phyloP scores from a whole-genome alignment of 2,888 invertebrate genomes.

The Polia nebulosa region DNA sequence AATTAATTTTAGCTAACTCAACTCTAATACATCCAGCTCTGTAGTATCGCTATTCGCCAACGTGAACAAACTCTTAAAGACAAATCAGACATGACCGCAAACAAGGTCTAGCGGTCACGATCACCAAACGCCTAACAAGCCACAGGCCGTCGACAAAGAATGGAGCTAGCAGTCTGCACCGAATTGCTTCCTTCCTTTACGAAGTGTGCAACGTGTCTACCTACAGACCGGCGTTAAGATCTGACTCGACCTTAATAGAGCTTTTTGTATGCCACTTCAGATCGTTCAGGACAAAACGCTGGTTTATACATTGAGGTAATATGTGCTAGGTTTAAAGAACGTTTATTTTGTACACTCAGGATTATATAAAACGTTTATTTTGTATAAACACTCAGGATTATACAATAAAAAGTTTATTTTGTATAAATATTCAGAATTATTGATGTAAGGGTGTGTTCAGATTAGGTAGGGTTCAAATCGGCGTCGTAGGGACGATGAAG shows the following conservation, averaged over 20 bases:
- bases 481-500: too few relatives aligned
- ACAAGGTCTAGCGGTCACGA: constrained; percentile 40
- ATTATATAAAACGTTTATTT: constrained; percentile 49
- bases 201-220: constrained; percentile 66
- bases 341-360: too few relatives aligned
- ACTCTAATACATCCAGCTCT: background rate
- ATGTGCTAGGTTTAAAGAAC: too few relatives aligned
- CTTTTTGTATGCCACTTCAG: constrained; percentile 42
- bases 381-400: constrained; percentile 34
- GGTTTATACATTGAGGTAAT: too few relatives aligned
- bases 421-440: constrained; percentile 37
- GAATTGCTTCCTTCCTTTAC: constrained; percentile 71
- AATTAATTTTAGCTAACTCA: too few relatives aligned
- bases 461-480: too few relatives aligned
- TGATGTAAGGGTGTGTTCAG: too few relatives aligned
- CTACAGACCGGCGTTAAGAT: constrained; percentile 35
- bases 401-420: constrained; percentile 45
- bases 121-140: constrained; percentile 48
- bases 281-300: constrained; percentile 24
- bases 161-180: constrained; percentile 58
- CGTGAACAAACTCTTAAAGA: background rate
- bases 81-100: constrained; percentile 12
- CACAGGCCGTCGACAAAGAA: constrained; percentile 58
- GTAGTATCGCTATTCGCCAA: background rate
- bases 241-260: constrained; percentile 46